phyloP scores from a whole-genome alignment of 2,888 invertebrate genomes.

The Phaonia tiefii region DNA sequence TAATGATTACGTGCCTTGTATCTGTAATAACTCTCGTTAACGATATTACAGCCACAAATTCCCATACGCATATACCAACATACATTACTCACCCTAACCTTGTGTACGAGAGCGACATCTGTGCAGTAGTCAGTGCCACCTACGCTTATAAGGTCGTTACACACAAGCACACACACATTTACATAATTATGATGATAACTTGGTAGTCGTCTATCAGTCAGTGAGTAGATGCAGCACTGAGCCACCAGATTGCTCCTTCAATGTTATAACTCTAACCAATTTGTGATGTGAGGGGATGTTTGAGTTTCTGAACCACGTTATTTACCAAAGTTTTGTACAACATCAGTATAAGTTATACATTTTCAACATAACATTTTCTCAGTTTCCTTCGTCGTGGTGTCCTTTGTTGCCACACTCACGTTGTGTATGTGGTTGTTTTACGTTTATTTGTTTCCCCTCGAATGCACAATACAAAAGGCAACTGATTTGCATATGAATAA shows the following conservation, averaged over 20 bases:
- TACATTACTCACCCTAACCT: too few relatives aligned
- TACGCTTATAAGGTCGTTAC: background rate
- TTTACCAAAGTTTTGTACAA: too few relatives aligned
- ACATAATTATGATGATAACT: conserved; percentile 44
- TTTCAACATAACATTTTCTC: too few relatives aligned
- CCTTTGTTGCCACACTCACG: too few relatives aligned
- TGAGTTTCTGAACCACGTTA: too few relatives aligned
- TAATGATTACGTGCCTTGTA: conserved; percentile 45
- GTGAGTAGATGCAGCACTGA: background rate
- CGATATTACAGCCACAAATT: background rate
- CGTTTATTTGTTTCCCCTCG: background rate
- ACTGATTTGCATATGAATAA: conserved; percentile 38
- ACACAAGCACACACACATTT: conserved; percentile 10
- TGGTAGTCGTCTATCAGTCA: background rate
- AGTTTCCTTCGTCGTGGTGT: too few relatives aligned
- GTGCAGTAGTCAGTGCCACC: background rate
- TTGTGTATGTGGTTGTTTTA: background rate
- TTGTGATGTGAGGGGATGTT: too few relatives aligned
- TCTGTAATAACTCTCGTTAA: conserved; percentile 39
- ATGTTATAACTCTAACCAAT: too few relatives aligned
- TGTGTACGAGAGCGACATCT: background rate
- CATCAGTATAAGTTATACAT: too few relatives aligned
- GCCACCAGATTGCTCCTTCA: background rate
- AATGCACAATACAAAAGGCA: background rate
- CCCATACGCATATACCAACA: background rate